phyloP scores from a whole-genome alignment of 2,888 invertebrate species.

The Tachina grossa region DNA sequence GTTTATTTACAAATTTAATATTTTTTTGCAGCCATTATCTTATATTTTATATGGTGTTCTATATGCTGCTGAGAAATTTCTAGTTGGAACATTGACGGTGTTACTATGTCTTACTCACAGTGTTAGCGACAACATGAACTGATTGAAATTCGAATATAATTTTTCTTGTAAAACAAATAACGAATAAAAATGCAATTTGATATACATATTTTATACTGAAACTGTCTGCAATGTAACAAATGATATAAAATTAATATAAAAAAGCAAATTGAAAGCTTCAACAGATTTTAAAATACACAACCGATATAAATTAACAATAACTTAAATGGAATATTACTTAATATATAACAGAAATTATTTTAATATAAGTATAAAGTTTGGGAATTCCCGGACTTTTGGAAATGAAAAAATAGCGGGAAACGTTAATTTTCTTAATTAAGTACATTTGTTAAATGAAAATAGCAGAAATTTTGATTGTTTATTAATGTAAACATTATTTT shows the following conservation, averaged over 20 bases:
- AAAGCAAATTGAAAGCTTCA: not conserved
- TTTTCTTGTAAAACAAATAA: not conserved
- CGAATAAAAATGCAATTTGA: not conserved
- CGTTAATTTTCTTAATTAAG: too few species aligned
- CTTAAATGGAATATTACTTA: too few species aligned
- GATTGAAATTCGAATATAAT: not conserved
- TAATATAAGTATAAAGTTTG: too few species aligned
- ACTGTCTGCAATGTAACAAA: not conserved
- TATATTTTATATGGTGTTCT: conserved; percentile 68
- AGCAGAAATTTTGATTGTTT: too few species aligned
- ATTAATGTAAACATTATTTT: too few species aligned
- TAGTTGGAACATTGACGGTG: conserved; percentile 70
- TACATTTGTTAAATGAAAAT: too few species aligned
- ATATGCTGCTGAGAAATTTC: conserved; percentile 71
- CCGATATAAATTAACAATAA: too few species aligned
- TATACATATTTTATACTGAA: not conserved
- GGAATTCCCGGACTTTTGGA: too few species aligned
- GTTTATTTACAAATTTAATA: not conserved
- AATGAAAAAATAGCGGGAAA: too few species aligned
- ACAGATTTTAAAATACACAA: not conserved
- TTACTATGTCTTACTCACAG: conserved; percentile 69
- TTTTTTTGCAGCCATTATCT: conserved; percentile 69
- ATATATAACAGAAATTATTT: too few species aligned
- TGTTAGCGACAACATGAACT: conserved; percentile 59
- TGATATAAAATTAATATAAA: not conserved